A percentile compares a stretch with the other conserved stretches of the same genome.
phyloP scores from a whole-genome alignment of 1,140 invertebrate species.

The Drosophila hydei region DNA sequence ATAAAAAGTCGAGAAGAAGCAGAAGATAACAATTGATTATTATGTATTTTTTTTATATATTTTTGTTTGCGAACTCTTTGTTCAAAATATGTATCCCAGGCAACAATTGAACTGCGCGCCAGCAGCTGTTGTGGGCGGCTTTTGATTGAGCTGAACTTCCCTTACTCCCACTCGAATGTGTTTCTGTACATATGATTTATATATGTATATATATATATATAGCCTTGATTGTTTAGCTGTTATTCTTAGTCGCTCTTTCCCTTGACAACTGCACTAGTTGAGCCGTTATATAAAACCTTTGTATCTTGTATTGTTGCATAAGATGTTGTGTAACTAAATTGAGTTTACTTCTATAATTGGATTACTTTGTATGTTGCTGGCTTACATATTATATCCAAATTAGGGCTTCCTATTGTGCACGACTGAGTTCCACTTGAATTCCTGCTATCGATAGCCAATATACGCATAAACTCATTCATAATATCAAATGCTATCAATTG shows the following conservation, averaged over 20 bases:
- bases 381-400: too few relatives aligned
- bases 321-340: slow-evolving; percentile 20
- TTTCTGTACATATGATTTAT: too few relatives aligned
- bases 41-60: slow-evolving; percentile 14
- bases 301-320: too few relatives aligned
- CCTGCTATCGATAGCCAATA: neutral
- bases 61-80: slow-evolving; percentile 26
- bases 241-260: slow-evolving; percentile 25
- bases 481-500: neutral
- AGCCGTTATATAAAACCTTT: neutral
- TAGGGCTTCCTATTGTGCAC: too few relatives aligned
- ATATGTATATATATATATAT: neutral
- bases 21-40: slow-evolving; percentile 61
- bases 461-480: neutral
- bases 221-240: slow-evolving; percentile 27
- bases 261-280: too few relatives aligned
- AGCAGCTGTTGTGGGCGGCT: slow-evolving; percentile 24
- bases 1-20: slow-evolving; percentile 10
- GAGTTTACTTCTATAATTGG: neutral
- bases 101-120: slow-evolving; percentile 38
- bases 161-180: neutral
- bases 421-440: neutral
- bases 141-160: slow-evolving; percentile 24
- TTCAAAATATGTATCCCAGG: neutral
- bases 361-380: neutral